Percentiles rank a stretch among this genome's conserved stretches.
Evolutionary conservation across 2,888 invertebrate genomes (phyloP).

Genomic region (Eristalinus aeneus): DNA sequence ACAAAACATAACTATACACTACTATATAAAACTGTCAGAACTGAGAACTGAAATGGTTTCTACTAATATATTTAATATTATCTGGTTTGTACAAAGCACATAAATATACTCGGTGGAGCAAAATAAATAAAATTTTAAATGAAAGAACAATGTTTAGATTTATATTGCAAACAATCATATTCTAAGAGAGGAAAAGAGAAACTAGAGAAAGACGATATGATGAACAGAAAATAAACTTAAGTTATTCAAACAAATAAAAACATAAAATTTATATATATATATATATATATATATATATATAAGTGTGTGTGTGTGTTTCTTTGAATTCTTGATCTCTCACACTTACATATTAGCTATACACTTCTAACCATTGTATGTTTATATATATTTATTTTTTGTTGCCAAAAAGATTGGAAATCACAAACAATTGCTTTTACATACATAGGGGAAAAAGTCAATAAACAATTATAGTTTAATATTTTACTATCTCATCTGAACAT

Average conservation of each 20-base stretch:
- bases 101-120: slow-evolving; percentile 56
- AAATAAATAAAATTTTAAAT: not conserved
- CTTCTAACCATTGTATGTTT: slow-evolving; percentile 28
- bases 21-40: not conserved
- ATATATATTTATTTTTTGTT: slow-evolving; percentile 11
- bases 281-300: not conserved
- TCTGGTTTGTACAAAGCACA: slow-evolving; percentile 56
- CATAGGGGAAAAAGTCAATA: not conserved
- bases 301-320: slow-evolving; percentile 32
- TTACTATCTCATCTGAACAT: not conserved
- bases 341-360: slow-evolving; percentile 19
- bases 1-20: slow-evolving; percentile 1
- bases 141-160: not conserved
- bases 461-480: not conserved
- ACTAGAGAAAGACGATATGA: slow-evolving; percentile 26
- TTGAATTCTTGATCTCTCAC: slow-evolving; percentile 33
- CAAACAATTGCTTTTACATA: slow-evolving; percentile 14
- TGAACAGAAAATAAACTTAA: slow-evolving; percentile 14
- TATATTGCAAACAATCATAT: slow-evolving; percentile 14
- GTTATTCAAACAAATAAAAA: slow-evolving; percentile 5
- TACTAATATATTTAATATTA: slow-evolving; percentile 7
- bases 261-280: slow-evolving; percentile 35
- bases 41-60: slow-evolving; percentile 3
- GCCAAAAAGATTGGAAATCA: slow-evolving; percentile 37
- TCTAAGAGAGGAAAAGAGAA: slow-evolving; percentile 2